Percentiles rank a stretch among this genome's conserved stretches.
Conservation (phyloP, 2,888 invertebrate genomes). For the Thalpophila matura region DNA sequence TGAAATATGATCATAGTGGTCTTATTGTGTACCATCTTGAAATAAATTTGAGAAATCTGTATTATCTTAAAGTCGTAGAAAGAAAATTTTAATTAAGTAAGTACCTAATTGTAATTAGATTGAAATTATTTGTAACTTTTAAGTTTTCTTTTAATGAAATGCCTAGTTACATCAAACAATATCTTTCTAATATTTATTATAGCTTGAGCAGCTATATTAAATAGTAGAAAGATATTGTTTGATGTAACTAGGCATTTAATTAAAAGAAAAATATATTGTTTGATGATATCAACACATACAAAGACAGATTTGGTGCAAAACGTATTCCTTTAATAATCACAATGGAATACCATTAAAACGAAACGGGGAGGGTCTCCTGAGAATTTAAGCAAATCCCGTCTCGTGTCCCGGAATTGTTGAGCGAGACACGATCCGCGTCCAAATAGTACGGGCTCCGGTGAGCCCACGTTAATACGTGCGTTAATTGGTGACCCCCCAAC, state of each 20-base stretch:
- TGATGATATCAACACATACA: neutral
- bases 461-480: slow-evolving; percentile 69
- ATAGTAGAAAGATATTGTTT: too few species aligned
- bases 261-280: neutral
- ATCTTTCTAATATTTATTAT: too few species aligned
- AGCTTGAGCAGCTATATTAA: too few species aligned
- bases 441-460: slow-evolving; percentile 64
- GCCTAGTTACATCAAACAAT: neutral
- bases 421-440: slow-evolving; percentile 60
- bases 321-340: slow-evolving; percentile 52
- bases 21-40: slow-evolving; percentile 42
- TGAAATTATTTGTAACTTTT: neutral
- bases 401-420: slow-evolving; percentile 47
- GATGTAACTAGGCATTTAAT: slow-evolving; percentile 3
- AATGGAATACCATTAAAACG: slow-evolving; percentile 59
- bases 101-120: slow-evolving; percentile 13
- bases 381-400: slow-evolving; percentile 64
- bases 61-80: slow-evolving; percentile 9
- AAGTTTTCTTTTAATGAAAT: slow-evolving; percentile 4
- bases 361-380: slow-evolving; percentile 46
- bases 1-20: slow-evolving; percentile 45
- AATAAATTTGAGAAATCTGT: slow-evolving; percentile 29
- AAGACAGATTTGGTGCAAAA: slow-evolving; percentile 14
- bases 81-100: too few species aligned
- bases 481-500: slow-evolving; percentile 67